Evolutionary conservation across 2,888 invertebrate species (phyloP).

Genomic region (Ennomos fuscantarius): DNA sequence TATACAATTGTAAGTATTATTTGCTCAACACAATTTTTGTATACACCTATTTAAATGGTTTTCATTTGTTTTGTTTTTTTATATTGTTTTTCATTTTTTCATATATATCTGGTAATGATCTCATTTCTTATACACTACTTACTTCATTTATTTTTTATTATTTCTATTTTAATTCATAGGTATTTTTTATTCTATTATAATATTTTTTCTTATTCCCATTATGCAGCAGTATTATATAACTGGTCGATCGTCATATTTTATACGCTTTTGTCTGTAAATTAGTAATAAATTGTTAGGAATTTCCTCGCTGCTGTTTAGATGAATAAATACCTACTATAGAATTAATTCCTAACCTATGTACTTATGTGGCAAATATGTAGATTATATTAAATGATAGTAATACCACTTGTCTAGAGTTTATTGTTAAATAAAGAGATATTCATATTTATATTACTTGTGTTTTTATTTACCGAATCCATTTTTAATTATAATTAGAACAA

Average conservation of each 20-base stretch:
- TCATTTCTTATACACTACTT: no score
- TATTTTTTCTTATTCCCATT: slow-evolving; percentile 3
- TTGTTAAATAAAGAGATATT: slow-evolving; percentile 83
- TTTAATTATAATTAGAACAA: no score
- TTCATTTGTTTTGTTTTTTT: no score
- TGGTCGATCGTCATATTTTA: slow-evolving; percentile 17
- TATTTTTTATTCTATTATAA: no score
- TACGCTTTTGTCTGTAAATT: slow-evolving; percentile 30
- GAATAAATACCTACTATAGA: slow-evolving; percentile 18
- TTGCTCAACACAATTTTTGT: no score
- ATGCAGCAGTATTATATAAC: slow-evolving; percentile 19
- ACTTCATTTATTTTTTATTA: no score
- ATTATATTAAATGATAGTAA: slow-evolving; percentile 55
- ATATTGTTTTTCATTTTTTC: no score
- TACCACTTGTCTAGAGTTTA: slow-evolving; percentile 82
- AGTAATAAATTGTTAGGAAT: slow-evolving; percentile 15
- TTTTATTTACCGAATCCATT: slow-evolving; percentile 39
- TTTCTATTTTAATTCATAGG: no score
- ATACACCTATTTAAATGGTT: not conserved
- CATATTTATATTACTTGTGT: slow-evolving; percentile 65
- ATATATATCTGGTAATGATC: no score
- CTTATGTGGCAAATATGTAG: slow-evolving; percentile 31
- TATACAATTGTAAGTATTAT: no score
- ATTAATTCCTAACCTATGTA: slow-evolving; percentile 24
- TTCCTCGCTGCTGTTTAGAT: slow-evolving; percentile 20